Evolutionary conservation across 2,113 vertebrate species (phyloP).

Genomic region (Sardina pilchardus): DNA sequence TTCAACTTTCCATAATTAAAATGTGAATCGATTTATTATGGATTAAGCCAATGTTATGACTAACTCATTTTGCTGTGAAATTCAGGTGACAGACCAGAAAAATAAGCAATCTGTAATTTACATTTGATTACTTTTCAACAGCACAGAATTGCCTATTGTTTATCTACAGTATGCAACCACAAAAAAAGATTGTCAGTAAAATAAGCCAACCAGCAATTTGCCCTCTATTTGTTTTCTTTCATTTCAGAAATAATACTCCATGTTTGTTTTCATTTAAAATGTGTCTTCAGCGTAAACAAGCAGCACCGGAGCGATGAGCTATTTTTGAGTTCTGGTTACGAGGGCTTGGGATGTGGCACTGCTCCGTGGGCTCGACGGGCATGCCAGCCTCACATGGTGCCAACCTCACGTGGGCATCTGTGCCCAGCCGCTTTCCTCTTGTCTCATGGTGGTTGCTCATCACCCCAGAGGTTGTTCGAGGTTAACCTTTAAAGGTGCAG

Average conservation of each 20-base stretch:
- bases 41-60: not conserved
- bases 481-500: too few relatives aligned
- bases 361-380: not conserved
- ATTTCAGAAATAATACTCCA: constrained; percentile 1
- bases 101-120: not conserved
- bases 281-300: not conserved
- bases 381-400: not conserved
- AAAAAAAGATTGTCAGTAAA: not conserved
- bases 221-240: not conserved
- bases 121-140: not conserved
- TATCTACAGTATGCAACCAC: not conserved
- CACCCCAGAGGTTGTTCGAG: not conserved
- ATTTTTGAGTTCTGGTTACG: not conserved
- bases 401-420: not conserved
- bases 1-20: too few relatives aligned
- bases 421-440: not conserved
- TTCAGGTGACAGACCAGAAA: not conserved
- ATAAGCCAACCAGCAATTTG: not conserved
- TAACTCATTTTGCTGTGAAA: not conserved
- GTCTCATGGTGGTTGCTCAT: not conserved
- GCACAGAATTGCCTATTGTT: not conserved
- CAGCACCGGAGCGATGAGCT: not conserved
- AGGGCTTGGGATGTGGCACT: not conserved
- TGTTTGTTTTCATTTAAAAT: not conserved
- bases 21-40: too few relatives aligned